phyloP scores from a whole-genome alignment of 2,113 vertebrate species.

The Ginglymostoma cirratum region DNA sequence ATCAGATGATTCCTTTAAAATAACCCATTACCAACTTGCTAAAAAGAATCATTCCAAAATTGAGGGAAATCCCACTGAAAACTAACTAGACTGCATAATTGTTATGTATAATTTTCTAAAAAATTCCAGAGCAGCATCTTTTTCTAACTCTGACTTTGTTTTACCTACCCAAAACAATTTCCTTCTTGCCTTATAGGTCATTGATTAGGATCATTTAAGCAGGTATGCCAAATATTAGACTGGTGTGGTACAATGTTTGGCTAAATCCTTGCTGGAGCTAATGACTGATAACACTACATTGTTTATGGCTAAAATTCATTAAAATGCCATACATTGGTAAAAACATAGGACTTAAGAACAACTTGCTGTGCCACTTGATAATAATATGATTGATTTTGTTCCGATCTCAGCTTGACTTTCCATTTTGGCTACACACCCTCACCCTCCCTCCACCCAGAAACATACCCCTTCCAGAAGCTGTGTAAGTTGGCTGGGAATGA shows the following conservation, averaged over 20 bases:
- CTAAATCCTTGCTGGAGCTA: not conserved
- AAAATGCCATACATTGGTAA: not conserved
- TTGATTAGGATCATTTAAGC: not conserved
- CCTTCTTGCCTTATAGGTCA: not conserved
- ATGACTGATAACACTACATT: not conserved
- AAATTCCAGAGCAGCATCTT: not conserved
- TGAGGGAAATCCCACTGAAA: constrained; percentile 26
- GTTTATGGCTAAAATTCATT: not conserved
- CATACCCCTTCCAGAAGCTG: not conserved
- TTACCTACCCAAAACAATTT: not conserved
- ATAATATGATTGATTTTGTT: too few relatives aligned
- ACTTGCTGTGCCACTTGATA: too few relatives aligned
- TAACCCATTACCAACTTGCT: constrained; percentile 11
- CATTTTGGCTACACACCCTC: too few relatives aligned
- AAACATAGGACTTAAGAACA: not conserved
- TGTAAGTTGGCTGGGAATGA: not conserved
- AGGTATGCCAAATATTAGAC: not conserved
- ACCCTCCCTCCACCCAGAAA: not conserved
- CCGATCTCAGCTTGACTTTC: too few relatives aligned
- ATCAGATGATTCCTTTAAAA: constrained; percentile 25
- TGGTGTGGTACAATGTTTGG: not conserved
- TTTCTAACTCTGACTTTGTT: not conserved
- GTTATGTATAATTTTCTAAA: constrained; percentile 15
- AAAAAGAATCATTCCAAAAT: not conserved
- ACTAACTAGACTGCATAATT: constrained; percentile 3